Percentiles rank a stretch among this genome's conserved stretches.
These are phyloP conservation scores for Gobionotothen gibberifrons DNA, from an alignment of 2,797 vertebrate genomes.

Conservation along the genomic window DNA sequence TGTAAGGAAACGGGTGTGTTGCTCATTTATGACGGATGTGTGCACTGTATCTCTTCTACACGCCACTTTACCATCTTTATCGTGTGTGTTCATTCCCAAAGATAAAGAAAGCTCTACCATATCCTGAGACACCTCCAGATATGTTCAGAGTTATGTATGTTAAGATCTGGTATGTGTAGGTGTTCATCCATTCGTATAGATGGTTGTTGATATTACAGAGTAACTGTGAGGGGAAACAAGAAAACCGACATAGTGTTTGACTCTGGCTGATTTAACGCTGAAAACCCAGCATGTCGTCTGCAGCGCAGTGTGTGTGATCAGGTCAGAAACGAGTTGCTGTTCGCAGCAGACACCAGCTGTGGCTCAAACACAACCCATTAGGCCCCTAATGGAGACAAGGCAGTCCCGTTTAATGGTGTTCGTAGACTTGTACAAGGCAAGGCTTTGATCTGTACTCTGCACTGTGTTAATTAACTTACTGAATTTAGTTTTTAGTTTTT, in stretches of 20 bases:
- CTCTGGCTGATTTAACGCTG: constrained; percentile 33
- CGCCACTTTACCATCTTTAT: constrained; percentile 23
- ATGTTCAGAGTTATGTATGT: constrained; percentile 25
- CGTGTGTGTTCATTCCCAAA: constrained; percentile 22
- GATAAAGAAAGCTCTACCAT: constrained; percentile 34
- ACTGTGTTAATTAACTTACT: constrained; percentile 56
- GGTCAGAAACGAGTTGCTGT: constrained; percentile 58
- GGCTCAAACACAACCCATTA: constrained; percentile 69
- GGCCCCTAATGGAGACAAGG: constrained; percentile 66
- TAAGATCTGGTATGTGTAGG: constrained; percentile 17
- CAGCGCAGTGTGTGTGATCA: constrained; percentile 32
- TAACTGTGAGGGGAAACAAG: background rate
- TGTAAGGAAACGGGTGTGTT: constrained; percentile 18
- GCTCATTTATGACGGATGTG: constrained; percentile 37
- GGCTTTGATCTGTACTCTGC: constrained; percentile 62
- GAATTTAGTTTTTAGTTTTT: constrained; percentile 36
- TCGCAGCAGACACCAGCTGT: constrained; percentile 66
- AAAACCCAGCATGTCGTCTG: constrained; percentile 55
- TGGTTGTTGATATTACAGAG: constrained; percentile 29
- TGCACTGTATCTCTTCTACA: constrained; percentile 20
- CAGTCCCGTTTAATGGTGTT: constrained; percentile 51
- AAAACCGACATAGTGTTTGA: background rate
- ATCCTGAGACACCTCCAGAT: constrained; percentile 27
- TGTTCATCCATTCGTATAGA: constrained; percentile 14
- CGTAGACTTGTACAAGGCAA: constrained; percentile 21